Percentiles rank a stretch among this genome's conserved stretches.
Conservation (phyloP, 2,113 vertebrate genomes). For the Xyliphius kryptos region DNA sequence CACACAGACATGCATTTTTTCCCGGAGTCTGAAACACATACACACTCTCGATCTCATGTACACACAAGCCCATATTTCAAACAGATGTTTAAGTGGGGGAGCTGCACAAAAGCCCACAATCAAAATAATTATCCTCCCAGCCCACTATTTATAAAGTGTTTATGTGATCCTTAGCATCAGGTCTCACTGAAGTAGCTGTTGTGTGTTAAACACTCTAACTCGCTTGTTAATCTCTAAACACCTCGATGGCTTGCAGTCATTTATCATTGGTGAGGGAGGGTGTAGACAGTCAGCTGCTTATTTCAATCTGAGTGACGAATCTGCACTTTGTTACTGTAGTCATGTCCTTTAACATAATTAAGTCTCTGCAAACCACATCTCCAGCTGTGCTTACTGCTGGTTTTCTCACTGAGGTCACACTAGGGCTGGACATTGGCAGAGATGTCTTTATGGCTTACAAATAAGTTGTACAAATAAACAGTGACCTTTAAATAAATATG, state of each 20-base stretch:
- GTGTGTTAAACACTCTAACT: constrained; percentile 50
- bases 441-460: too few relatives aligned
- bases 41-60: constrained; percentile 44
- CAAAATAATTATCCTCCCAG: constrained; percentile 67
- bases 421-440: too few relatives aligned
- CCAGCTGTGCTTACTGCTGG: too few relatives aligned
- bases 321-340: background rate
- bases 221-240: constrained; percentile 46
- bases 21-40: constrained; percentile 69
- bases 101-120: constrained; percentile 67
- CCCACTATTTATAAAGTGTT: constrained; percentile 67
- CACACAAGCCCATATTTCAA: constrained; percentile 73
- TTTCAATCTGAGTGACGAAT: background rate
- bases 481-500: too few relatives aligned
- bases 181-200: constrained; percentile 49
- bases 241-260: constrained; percentile 31
- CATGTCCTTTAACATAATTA: too few relatives aligned
- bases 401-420: too few relatives aligned
- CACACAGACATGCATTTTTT: constrained; percentile 53
- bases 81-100: constrained; percentile 77
- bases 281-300: constrained; percentile 7
- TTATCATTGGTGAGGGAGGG: constrained; percentile 31
- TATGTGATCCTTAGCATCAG: constrained; percentile 57
- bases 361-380: too few relatives aligned
- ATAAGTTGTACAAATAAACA: too few relatives aligned